Evolutionary conservation across 2,888 invertebrate genomes (phyloP).

Genomic region (Leptopilina syphax): DNA sequence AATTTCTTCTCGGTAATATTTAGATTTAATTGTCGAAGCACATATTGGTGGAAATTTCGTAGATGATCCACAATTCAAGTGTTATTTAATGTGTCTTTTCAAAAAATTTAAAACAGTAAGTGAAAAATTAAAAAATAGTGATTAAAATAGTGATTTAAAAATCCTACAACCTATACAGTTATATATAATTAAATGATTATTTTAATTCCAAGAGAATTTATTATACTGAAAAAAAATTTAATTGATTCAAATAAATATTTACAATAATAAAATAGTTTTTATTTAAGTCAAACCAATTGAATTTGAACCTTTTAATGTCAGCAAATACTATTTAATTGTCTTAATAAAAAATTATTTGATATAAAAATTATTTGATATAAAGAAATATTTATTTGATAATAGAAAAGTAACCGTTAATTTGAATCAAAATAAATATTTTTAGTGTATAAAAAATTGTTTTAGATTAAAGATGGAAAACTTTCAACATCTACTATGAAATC

Average conservation of each 20-base stretch:
- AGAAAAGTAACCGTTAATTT: no score
- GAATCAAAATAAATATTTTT: constrained; percentile 36
- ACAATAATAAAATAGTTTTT: no score
- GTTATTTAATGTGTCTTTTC: constrained; percentile 79
- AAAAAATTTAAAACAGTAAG: constrained; percentile 79
- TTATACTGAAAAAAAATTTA: no score
- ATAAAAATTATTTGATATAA: no score
- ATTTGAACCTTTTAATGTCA: no score
- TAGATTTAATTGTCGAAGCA: not conserved
- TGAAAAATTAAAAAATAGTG: constrained; percentile 53
- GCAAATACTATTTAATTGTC: no score
- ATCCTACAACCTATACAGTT: no score
- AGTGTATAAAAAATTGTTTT: constrained; percentile 7
- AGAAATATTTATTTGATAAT: constrained; percentile 38
- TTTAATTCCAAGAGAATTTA: no score
- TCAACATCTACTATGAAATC: constrained; percentile 78
- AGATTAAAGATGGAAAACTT: constrained; percentile 79
- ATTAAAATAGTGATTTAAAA: no score
- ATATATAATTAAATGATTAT: no score
- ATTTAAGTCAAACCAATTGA: no score
- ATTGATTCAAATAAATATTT: not conserved
- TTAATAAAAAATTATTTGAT: no score
- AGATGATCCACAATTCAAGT: constrained; percentile 71
- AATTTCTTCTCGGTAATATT: not conserved
- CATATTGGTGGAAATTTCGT: constrained; percentile 50